Conservation (phyloP, 2,888 invertebrate species). For the Glaucopsyche alexis region DNA sequence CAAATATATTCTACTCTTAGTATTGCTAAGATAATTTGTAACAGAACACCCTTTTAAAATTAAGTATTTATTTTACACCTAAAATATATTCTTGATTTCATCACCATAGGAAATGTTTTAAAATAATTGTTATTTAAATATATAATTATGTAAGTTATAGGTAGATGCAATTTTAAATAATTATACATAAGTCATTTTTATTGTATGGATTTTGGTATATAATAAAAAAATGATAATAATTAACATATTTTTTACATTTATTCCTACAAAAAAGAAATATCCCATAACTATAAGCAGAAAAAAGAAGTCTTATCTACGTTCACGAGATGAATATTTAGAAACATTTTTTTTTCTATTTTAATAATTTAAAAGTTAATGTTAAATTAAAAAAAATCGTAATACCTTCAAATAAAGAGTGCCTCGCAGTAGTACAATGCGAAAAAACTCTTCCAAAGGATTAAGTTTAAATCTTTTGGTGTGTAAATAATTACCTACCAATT, state of each 20-base stretch:
- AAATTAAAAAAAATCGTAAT: no score
- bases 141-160: constrained; percentile 48
- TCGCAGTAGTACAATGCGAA: no score
- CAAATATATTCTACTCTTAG: neutral
- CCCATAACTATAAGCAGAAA: neutral
- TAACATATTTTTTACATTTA: constrained; percentile 21
- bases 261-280: neutral
- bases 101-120: constrained; percentile 19
- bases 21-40: neutral
- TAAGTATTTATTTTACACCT: constrained; percentile 16
- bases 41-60: constrained; percentile 7
- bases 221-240: constrained; percentile 52
- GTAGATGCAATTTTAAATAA: constrained; percentile 61
- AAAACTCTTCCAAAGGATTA: no score
- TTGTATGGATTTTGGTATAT: constrained; percentile 59
- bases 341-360: no score
- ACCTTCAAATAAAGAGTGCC: no score
- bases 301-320: neutral
- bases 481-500: no score
- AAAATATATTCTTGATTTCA: constrained; percentile 12
- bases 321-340: no score
- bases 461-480: no score
- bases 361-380: no score
- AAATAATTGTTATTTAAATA: constrained; percentile 25
- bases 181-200: constrained; percentile 65